Evolutionary conservation across 2,888 invertebrate genomes (phyloP), one percentile per base, ranked within the genome.

Genomic region (Aphidoletes aphidimyza): DNA sequence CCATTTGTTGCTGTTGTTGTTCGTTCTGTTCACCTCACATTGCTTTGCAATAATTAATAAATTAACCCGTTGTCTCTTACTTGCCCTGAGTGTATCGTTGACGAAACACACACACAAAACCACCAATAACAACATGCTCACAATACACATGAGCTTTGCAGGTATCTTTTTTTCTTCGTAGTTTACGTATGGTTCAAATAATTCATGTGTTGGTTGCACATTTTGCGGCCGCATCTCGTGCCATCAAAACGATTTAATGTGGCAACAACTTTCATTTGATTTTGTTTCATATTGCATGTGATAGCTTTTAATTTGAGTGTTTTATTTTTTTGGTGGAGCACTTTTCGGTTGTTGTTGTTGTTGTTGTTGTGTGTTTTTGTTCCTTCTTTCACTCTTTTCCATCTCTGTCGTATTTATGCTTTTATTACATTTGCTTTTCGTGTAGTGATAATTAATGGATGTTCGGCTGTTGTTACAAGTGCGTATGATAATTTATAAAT

Each of bases 401-500:
- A 22, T 22, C 22, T 54, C 54, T n/a, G n/a, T 54, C 54, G 22
- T 14, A 47, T 47, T 47, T 19, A n/a, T n/a, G n/a, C n/a, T n/a
- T n/a, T n/a, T n/a, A n/a, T n/a, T 5, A 9, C 47, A 11, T 54
- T 26, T n/a, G 22, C 54, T 54, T n/a, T 54, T 54, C 54, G 47
- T 30, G 30, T 69, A 30, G 69, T 69, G 69, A 69, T 69, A 69
- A 69, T 69, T 54, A 54, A 54, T 54, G 54, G n/a, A 54, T 54
- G 54, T 54, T 69, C 69, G 69, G n/a, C 69, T 69, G 69, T 69
- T 11, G 69, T 30, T 69, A 69, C 69, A 69, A 69, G 69, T 69
- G 69, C 69, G 69, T 69, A 69, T 69, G 69, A 14, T 69, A 69
- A 69, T 69, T 69, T 69, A 69, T 69, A n/a, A n/a, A n/a, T n/a